These are phyloP conservation scores for Ceuthmochares aereus DNA, from an alignment of 2,113 vertebrate genomes.

Conservation along the genomic window DNA sequence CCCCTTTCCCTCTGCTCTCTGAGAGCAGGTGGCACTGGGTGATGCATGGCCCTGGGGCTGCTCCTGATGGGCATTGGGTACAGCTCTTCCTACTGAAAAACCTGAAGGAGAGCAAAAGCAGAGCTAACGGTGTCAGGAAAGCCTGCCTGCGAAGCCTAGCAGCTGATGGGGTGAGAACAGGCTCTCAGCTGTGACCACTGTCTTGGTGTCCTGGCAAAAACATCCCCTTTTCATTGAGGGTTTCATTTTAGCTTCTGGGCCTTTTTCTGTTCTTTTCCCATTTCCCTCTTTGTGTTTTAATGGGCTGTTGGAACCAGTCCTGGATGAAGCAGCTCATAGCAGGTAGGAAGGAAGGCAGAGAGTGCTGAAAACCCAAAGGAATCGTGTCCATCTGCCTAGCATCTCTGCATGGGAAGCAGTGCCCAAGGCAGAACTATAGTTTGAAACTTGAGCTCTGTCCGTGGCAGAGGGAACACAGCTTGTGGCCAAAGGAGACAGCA, in stretches of 20 bases:
- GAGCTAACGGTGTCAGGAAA: not conserved
- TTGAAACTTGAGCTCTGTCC: not conserved
- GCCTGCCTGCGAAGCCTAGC: not conserved
- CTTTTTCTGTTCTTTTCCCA: not conserved
- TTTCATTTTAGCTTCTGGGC: slow-evolving; percentile 31
- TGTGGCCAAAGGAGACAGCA: not conserved
- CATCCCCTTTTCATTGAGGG: not conserved
- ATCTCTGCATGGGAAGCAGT: fast-evolving
- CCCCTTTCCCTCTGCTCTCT: not conserved
- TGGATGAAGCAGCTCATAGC: not conserved
- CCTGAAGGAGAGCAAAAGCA: not conserved
- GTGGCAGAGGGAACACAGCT: fast-evolving
- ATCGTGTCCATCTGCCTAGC: not conserved
- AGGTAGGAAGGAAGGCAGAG: slow-evolving; percentile 32
- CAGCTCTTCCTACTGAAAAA: not conserved
- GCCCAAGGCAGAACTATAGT: not conserved
- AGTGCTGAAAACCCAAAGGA: not conserved
- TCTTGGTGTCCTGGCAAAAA: slow-evolving; percentile 15
- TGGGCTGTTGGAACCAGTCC: not conserved
- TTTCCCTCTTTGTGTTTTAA: slow-evolving; percentile 1
- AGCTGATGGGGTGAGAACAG: not conserved
- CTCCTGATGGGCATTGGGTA: fast-evolving
- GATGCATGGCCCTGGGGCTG: not conserved
- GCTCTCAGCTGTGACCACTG: not conserved
- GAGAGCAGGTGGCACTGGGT: not conserved